phyloP scores from a whole-genome alignment of 2,888 invertebrate genomes.

The Pseudococcus viburni region DNA sequence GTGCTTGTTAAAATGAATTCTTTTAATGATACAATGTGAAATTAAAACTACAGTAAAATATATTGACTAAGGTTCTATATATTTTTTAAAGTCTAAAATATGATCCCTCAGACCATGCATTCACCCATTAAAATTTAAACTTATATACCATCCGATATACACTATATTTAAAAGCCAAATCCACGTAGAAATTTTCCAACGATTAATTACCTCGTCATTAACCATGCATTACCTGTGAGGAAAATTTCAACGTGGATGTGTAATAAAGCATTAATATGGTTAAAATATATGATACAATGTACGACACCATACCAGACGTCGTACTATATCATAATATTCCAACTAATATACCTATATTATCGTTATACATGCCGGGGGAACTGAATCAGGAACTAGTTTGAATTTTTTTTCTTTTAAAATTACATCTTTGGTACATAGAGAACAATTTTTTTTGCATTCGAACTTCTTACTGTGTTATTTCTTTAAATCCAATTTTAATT shows the following conservation, averaged over 20 bases:
- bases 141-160: constrained; percentile 16
- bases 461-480: not conserved
- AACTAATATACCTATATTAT: constrained; percentile 6
- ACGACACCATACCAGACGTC: not conserved
- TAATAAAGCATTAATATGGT: constrained; percentile 20
- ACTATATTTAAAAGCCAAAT: constrained; percentile 49
- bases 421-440: constrained; percentile 46
- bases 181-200: not conserved
- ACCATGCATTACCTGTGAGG: not conserved
- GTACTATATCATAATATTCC: not conserved
- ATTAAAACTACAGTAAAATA: constrained; percentile 24
- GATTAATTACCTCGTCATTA: not conserved
- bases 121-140: constrained; percentile 48
- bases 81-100: constrained; percentile 33
- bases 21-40: constrained; percentile 48
- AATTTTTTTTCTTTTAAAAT: not conserved
- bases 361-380: constrained; percentile 38
- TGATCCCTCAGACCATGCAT: constrained; percentile 52
- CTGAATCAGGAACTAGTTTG: constrained; percentile 48
- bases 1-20: not conserved
- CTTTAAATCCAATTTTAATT: not conserved
- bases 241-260: constrained; percentile 33
- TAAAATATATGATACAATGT: constrained; percentile 35
- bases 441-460: constrained; percentile 9
- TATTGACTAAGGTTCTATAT: constrained; percentile 42